Evolutionary conservation across 2,888 invertebrate genomes (phyloP).

Genomic region (Drosophila mayaguana): DNA sequence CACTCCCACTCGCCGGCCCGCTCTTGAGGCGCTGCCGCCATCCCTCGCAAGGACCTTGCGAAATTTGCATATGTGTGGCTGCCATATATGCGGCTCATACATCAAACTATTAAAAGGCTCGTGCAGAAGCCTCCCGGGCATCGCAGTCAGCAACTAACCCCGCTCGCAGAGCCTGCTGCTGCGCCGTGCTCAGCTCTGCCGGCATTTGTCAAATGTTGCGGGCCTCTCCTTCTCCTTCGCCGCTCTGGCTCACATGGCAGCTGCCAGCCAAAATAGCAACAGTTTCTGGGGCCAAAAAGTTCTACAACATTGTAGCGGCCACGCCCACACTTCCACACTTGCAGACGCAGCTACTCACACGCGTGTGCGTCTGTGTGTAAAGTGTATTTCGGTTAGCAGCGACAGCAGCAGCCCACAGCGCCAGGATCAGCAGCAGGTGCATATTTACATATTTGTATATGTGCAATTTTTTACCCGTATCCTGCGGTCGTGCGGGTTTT

Average conservation of each 20-base stretch:
- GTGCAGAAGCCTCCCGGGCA: conserved; percentile 66
- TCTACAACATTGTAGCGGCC: conserved; percentile 64
- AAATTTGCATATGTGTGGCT: conserved; percentile 68
- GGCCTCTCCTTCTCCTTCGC: conserved; percentile 39
- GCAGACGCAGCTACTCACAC: conserved; percentile 2
- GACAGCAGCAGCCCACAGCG: conserved; percentile 17
- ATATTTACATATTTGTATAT: conserved; percentile 73
- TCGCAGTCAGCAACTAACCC: conserved; percentile 19
- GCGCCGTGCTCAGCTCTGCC: conserved; percentile 40
- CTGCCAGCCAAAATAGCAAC: conserved; percentile 70
- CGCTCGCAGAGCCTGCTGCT: conserved; percentile 7
- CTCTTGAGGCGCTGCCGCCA: conserved; percentile 5
- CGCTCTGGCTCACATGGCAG: no score
- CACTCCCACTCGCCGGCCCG: neutral
- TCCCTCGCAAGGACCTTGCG: conserved; percentile 42
- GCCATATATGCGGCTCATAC: conserved; percentile 68
- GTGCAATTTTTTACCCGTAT: conserved; percentile 50
- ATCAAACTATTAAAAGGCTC: conserved; percentile 80
- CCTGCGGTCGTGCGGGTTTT: conserved; percentile 41
- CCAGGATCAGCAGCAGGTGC: conserved; percentile 67
- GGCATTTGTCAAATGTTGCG: conserved; percentile 80
- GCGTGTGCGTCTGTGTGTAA: conserved; percentile 6
- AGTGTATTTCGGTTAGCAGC: conserved; percentile 62
- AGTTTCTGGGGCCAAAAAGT: conserved; percentile 68
- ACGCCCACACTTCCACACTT: conserved; percentile 33